Base-by-base conservation (phyloP, 2,113 vertebrate genomes). In the Telmatochromis sp. region DNA sequence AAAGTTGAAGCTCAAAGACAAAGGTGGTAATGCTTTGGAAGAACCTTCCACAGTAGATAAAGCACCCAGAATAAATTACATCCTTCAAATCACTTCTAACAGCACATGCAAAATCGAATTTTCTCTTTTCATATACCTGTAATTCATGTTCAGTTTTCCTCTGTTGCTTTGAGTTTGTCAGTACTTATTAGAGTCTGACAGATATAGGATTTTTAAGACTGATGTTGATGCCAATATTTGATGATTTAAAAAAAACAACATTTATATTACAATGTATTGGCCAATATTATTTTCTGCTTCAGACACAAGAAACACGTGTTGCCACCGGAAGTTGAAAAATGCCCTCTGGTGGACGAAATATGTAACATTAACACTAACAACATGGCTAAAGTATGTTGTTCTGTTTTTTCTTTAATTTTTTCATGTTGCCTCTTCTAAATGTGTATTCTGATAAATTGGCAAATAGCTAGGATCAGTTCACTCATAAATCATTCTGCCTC, bases 161-260 rank as follows among this genome's bases (percentile, higher is more conserved):
- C 26, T 58, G 26, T 58, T 60, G 57, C 26, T 60, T 60, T 60
- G 14, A 31, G 57, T 60, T 60, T 60, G 9, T 31, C 57, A 31
- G 5, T 31, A 60, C 57, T 60, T 58, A 58, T 31, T 58, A 58
- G 55, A 33, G 5, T 19, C 57, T 60, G 15, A 60, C 8, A 17
- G 2, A 33, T 60, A 33, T 10, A 19, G 5, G 15, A 60, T 60
- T 60, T 60, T 33, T 60, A 60, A 60, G 28, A 60, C 15, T 60
- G 57, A 60, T 60, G 57, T 6, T 60, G 15, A 60, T 33, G 57
- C 57, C 5, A 60, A 10, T 33, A 60, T 60, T 60, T 60, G 28
- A 60, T 60, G 8, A 33, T 60, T 31, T 7, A 2, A 1, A 60
- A 60, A 57, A 3, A 1, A 0, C 0, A 6, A 2, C 55, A 58